These are phyloP conservation scores for Drosophila pullipes DNA, from an alignment of 2,888 invertebrate genomes.

Conservation along the genomic window DNA sequence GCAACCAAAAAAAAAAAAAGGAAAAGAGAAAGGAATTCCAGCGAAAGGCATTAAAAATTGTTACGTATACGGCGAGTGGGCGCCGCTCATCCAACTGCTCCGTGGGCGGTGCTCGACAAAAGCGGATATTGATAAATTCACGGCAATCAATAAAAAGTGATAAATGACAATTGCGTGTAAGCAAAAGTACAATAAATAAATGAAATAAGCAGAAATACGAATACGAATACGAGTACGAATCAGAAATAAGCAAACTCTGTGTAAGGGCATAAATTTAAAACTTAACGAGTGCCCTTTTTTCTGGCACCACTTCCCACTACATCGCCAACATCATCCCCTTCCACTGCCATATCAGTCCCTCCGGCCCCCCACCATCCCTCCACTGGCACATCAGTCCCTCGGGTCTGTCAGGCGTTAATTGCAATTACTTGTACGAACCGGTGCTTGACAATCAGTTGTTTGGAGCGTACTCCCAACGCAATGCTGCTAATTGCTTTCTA, in stretches of 20 bases:
- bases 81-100: constrained; percentile 24
- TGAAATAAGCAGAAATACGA: constrained; percentile 20
- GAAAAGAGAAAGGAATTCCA: constrained; percentile 39
- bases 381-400: neutral
- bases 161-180: constrained; percentile 79
- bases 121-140: constrained; percentile 80
- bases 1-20: constrained; percentile 8
- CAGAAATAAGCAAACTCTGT: constrained; percentile 64
- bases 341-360: neutral
- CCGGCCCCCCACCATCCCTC: neutral
- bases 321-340: neutral
- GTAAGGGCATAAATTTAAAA: constrained; percentile 69
- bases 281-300: constrained; percentile 56
- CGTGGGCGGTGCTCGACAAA: constrained; percentile 56
- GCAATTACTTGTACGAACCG: constrained; percentile 44
- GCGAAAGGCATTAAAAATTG: constrained; percentile 75
- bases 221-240: constrained; percentile 27
- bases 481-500: constrained; percentile 69
- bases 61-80: constrained; percentile 68
- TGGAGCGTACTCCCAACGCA: neutral
- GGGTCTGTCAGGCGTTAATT: constrained; percentile 53
- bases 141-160: constrained; percentile 80
- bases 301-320: neutral
- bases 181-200: constrained; percentile 37
- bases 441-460: constrained; percentile 7